Base-by-base conservation (phyloP, 1,140 invertebrate genomes). In the Teleopsis dalmanni region DNA sequence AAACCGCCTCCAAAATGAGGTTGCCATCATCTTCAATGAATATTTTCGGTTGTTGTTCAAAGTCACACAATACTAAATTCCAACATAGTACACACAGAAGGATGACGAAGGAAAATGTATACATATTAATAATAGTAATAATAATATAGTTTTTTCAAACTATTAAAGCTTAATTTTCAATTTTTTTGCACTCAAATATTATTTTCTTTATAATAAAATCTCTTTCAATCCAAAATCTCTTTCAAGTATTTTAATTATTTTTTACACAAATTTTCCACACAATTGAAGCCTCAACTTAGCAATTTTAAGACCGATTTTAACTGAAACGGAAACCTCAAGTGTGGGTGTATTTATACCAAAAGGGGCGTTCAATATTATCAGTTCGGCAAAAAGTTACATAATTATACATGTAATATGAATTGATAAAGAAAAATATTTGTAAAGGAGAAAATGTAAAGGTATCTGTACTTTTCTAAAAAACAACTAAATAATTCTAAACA, bases 1-100 rank as follows among this genome's bases (percentile, higher is more conserved):
- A 16, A 3, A 50, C 62, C 11, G 62, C 41, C 19, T 54, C 41
- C 10, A 65, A 40, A 3, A 56, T 18, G 8, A 65, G 23, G 22
- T 45, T 57, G 5, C 55, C n/a, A n/a, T n/a, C 54, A 46, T 65
- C 46, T 16, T 46, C 18, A 13, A 27, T 9, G 8, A 19, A 9
- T 3, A 48, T 48, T 41, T 50, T 44, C 3, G 44, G 44, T 36
- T 47, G 44, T 2, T 21, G 11, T 0, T 36, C 34, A 33, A 33
- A 44, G 10, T 44, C 25, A 14, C 22, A 27, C 9, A 6, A 14
- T n/a, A 14, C 18, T n/a, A n/a, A 7, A 33, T 10, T n/a, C 11
- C 23, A 13, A 11, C 9, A 22, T 13, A 38, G 25, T 10, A n/a
- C 13, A 23, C 11, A n/a, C 11, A 10, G 4, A n/a, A 23, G 4